Base-by-base conservation (phyloP, 2,888 invertebrate species). In the Aspidiotus rigidus region DNA sequence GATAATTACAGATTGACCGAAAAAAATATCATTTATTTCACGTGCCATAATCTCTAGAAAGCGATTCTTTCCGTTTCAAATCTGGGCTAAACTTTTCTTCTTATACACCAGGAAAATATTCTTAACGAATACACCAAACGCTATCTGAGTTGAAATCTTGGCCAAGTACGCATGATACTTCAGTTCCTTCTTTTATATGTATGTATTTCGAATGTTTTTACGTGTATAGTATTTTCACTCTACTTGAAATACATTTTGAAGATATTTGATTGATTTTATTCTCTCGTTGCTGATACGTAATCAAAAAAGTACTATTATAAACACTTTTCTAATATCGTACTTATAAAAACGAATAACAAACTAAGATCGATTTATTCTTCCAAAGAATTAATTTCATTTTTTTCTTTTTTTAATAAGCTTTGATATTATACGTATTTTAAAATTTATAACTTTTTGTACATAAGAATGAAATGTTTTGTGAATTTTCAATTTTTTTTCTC, bases 391-490 rank as follows among this genome's bases (percentile, higher is more conserved):
- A 59, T 59, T 59, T 59, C 28, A 59, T 67, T 28, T 67, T 66
- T 67, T 67, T 67, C 49, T 59, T 28, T 28, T 28, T 28, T 28
- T 28, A 28, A 28, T 28, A 59, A 67, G 60, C 44, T 60, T 67
- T 11, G 60, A 67, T 49, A 49, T 28, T 28, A 28, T 28, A 28
- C 28, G 28, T 28, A 28, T 28, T 28, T 28, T 28, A 28, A 28
- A 28, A 28, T 59, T 67, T 67, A 17, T 17, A 59, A 55, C 6
- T 62, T 53, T 60, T 67, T 67, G 67, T 67, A 67, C 42, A 67
- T 67, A 67, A 59, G 28, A 59, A 59, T 13, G 16, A 28, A 67
- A 67, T 67, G 67, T 67, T 67, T 67, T 67, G 67, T 67, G 60
- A 67, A 60, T 66, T 66, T 66, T 59, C 28, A 28, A 28, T 28